phyloP scores from a whole-genome alignment of 2,797 vertebrate species.

The Falco biarmicus region DNA sequence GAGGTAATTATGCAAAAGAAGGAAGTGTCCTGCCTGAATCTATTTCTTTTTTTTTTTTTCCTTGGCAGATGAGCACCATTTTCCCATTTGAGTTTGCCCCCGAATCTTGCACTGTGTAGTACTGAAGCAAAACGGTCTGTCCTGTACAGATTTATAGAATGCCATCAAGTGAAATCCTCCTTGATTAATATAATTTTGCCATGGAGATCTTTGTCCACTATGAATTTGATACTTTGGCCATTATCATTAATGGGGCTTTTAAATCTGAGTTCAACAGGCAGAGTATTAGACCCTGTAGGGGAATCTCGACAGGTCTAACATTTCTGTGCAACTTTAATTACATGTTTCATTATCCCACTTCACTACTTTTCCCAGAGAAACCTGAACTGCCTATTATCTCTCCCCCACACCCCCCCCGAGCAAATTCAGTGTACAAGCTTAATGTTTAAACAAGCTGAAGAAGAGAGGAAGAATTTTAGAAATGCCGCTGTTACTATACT shows the following conservation, averaged over 20 bases:
- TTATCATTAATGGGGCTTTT: neutral
- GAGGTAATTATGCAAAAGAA: neutral
- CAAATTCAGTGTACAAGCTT: neutral
- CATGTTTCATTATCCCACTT: neutral
- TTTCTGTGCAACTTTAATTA: neutral
- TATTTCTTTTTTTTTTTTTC: neutral
- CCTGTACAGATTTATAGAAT: neutral
- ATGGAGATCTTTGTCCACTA: neutral
- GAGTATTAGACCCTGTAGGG: neutral
- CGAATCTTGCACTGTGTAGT: neutral
- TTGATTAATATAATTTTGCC: neutral
- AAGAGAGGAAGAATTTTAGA: neutral
- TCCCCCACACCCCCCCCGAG: neutral
- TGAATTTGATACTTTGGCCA: neutral
- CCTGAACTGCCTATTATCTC: neutral
- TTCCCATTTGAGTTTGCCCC: neutral
- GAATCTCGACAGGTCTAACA: neutral
- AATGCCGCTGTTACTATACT: neutral
- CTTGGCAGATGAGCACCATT: conserved; percentile 4
- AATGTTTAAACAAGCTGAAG: neutral
- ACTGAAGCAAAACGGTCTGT: neutral
- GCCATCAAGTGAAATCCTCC: neutral
- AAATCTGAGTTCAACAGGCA: neutral
- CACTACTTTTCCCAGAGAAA: neutral
- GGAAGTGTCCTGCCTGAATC: neutral